Percentiles rank a stretch among this genome's conserved stretches.
Conservation (phyloP, 2,888 invertebrate genomes). For the Epiblema foenella region DNA sequence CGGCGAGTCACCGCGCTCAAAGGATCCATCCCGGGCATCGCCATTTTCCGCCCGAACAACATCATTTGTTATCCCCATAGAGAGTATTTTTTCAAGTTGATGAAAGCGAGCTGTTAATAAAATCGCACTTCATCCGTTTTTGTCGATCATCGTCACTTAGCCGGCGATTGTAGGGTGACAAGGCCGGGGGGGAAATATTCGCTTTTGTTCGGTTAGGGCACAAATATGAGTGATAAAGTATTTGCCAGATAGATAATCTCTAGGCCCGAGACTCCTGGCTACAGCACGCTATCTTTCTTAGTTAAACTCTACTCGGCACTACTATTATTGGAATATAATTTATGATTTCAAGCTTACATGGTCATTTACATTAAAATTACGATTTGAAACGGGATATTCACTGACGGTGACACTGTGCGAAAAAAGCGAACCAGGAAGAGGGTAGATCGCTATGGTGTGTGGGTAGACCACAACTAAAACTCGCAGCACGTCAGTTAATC, state of each 20-base stretch:
- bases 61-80: constrained; percentile 82
- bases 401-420: too few species aligned
- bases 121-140: constrained; percentile 83
- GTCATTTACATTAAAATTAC: too few species aligned
- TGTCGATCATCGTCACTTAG: constrained; percentile 85
- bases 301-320: too few species aligned
- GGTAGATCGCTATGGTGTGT: too few species aligned
- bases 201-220: neutral
- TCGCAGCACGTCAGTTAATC: too few species aligned
- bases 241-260: neutral
- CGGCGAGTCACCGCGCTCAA: constrained; percentile 41
- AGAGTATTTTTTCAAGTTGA: constrained; percentile 77
- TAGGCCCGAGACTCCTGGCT: too few species aligned
- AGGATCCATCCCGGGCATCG: constrained; percentile 18
- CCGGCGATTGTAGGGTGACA: constrained; percentile 61
- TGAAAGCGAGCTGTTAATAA: constrained; percentile 81
- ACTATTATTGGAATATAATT: too few species aligned
- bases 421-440: too few species aligned
- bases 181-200: constrained; percentile 31
- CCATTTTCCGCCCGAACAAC: constrained; percentile 68
- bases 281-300: too few species aligned
- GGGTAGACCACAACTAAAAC: too few species aligned
- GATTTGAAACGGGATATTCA: too few species aligned
- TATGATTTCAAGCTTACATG: too few species aligned
- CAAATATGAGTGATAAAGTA: neutral